phyloP scores from a whole-genome alignment of 2,113 vertebrate genomes.

The Phaethornis superciliosus region DNA sequence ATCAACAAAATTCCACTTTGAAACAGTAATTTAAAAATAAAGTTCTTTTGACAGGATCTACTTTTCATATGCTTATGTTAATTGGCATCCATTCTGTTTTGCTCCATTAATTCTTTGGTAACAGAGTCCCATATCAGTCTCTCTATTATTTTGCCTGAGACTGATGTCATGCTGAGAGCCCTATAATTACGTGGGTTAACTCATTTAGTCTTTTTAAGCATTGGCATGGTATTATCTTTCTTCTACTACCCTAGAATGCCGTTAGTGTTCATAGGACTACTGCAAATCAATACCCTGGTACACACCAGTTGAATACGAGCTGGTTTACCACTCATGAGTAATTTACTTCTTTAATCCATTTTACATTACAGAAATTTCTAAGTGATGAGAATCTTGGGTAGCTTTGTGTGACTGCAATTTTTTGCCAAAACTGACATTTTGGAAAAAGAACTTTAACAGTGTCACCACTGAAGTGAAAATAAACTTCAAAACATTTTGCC shows the following conservation, averaged over 20 bases:
- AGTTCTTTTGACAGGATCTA: slow-evolving; percentile 25
- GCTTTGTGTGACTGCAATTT: neutral
- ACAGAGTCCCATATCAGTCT: slow-evolving; percentile 3
- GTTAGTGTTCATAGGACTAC: neutral
- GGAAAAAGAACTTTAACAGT: neutral
- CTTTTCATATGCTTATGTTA: slow-evolving; percentile 1
- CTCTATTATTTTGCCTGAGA: slow-evolving; percentile 3
- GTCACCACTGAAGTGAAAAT: neutral
- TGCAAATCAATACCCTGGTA: neutral
- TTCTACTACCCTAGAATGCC: slow-evolving; percentile 7
- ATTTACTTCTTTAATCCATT: neutral
- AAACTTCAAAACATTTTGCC: neutral
- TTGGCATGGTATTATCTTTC: slow-evolving; percentile 1
- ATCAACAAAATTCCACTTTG: neutral
- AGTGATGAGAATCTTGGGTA: neutral
- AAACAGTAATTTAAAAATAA: slow-evolving; percentile 16
- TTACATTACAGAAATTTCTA: neutral
- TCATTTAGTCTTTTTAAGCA: slow-evolving; percentile 8
- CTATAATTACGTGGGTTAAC: slow-evolving; percentile 29
- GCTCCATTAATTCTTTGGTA: slow-evolving; percentile 18
- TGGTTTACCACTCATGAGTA: neutral
- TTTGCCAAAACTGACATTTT: neutral
- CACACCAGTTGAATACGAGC: neutral
- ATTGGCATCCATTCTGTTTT: slow-evolving; percentile 12
- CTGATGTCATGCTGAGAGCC: neutral